phyloP scores from a whole-genome alignment of 2,797 vertebrate genomes.

The Gymnocypris eckloni region DNA sequence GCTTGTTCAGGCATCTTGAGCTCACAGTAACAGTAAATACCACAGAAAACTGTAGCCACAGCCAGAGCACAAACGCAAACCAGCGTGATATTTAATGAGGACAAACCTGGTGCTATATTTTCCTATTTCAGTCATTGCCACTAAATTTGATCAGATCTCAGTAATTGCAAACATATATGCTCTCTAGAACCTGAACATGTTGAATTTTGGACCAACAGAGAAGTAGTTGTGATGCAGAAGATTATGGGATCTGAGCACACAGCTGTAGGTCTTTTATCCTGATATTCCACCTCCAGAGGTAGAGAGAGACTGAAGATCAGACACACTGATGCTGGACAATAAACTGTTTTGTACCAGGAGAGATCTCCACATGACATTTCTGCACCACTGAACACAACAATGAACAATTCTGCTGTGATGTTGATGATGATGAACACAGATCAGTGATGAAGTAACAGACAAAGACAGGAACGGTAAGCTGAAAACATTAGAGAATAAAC shows the following conservation, averaged over 20 bases:
- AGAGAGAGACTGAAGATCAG: no score
- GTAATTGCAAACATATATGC: no score
- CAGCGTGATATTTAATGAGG: background rate
- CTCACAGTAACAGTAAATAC: background rate
- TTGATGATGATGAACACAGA: background rate
- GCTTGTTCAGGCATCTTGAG: background rate
- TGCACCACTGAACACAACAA: background rate
- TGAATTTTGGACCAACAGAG: no score
- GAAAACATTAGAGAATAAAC: background rate
- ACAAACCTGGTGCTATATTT: background rate
- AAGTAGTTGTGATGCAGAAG: no score
- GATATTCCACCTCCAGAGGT: no score
- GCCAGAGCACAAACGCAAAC: background rate
- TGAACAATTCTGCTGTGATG: background rate
- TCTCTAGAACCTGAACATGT: no score
- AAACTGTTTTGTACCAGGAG: background rate
- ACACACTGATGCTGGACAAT: no score
- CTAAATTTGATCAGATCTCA: no score
- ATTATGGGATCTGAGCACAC: no score
- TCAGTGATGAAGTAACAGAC: background rate
- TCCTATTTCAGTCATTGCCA: no score
- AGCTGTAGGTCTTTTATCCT: no score
- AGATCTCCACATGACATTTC: no score
- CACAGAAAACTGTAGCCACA: background rate
- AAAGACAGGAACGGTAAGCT: constrained; percentile 3